Evolutionary conservation across 2,797 vertebrate species (phyloP), one percentile per base, ranked within the genome.

Genomic region (Sebastes taczanowskii): DNA sequence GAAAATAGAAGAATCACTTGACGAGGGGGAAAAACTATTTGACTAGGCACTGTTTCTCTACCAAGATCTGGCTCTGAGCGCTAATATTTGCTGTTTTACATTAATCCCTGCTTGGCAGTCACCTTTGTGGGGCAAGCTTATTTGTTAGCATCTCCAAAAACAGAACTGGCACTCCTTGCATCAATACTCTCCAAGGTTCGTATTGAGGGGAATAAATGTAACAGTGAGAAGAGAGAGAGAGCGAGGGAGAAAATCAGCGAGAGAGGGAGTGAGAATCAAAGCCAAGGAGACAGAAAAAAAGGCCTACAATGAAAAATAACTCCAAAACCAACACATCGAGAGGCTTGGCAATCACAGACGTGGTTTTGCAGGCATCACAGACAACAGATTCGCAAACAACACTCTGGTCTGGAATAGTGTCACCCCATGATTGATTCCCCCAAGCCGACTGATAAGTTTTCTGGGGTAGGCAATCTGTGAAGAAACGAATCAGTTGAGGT

Each of bases 381-480:
- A 95, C 94, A 91, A 91, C 91, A 93, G 90, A 94, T 91, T 92
- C 84, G 11, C 87, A 94, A 94, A 94, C 89, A 94, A 92, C 90
- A 83, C 82, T 85, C 74, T 91, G 85, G 93, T 90, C 84, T 82
- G 78, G 86, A 92, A 94, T 93, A 90, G 91, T 91, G 91, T 93
- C 84, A 81, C 73, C 86, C 78, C 71, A 79, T 94, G 95, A 95
- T 96, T 95, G 95, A 96, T 95, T 94, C 89, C 81, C 81, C 88
- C 86, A 83, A 86, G 88, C 84, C 69, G 35, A 91, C 89, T 93
- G 93, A 95, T 95, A 94, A 88, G 81, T 94, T 95, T 94, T 93
- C 90, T 85, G 85, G 83, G 86, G 83, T 91, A 87, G 80, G 92
- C 88, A 94, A 94, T 95, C 91, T 93, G 84, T 87, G 88, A 83